Conservation (phyloP, 1,140 invertebrate species). For the Neoseiulus cucumeris region DNA sequence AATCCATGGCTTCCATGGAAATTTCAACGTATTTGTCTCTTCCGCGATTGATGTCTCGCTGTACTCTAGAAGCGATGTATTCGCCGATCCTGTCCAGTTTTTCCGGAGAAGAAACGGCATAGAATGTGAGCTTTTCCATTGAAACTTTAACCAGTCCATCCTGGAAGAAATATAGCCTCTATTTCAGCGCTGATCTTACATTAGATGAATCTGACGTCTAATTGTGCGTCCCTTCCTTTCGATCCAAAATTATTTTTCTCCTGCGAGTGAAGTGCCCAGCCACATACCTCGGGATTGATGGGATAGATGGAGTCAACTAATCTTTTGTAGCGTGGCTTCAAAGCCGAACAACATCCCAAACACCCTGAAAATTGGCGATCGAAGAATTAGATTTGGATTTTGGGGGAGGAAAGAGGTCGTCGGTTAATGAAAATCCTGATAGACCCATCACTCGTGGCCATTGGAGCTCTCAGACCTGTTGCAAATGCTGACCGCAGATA, state of each 20-base stretch:
- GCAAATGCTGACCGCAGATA: too few relatives aligned
- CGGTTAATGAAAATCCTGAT: too few relatives aligned
- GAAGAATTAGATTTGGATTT: too few relatives aligned
- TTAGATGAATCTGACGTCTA: constrained; percentile 10
- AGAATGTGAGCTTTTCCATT: constrained; percentile 96
- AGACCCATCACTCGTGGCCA: too few relatives aligned
- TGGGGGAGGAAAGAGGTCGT: too few relatives aligned
- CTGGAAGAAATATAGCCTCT: too few relatives aligned
- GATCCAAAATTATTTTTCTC: too few relatives aligned
- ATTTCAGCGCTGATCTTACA: too few relatives aligned
- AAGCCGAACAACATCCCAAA: constrained; percentile 71
- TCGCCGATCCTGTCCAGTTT: constrained; percentile 94
- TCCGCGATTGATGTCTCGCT: constrained; percentile 69
- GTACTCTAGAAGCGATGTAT: constrained; percentile 79
- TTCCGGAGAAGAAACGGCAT: constrained; percentile 85
- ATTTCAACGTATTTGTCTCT: constrained; percentile 59
- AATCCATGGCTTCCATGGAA: constrained; percentile 95
- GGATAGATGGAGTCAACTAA: constrained; percentile 98
- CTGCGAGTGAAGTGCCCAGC: too few relatives aligned
- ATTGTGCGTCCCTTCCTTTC: background rate
- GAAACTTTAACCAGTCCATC: constrained; percentile 91
- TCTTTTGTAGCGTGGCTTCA: constrained; percentile 77
- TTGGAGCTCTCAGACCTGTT: too few relatives aligned
- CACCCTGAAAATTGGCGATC: constrained; percentile 58
- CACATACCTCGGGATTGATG: constrained; percentile 48